Base-by-base conservation (phyloP, 2,888 invertebrate species). In the Neoaliturus tenellus region DNA sequence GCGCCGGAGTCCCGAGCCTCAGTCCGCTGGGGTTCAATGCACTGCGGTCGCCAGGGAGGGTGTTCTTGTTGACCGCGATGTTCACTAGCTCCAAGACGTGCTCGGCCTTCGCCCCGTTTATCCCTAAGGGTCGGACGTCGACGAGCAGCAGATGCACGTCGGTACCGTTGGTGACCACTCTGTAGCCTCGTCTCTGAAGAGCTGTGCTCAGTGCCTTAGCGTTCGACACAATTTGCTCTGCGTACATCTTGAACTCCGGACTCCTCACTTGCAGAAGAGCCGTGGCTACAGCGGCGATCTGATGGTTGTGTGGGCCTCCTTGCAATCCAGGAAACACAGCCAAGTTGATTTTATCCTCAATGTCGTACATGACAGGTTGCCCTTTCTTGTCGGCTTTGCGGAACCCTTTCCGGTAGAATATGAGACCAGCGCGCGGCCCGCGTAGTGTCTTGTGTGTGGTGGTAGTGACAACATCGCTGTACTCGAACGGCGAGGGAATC, bases 61-160 rank as follows among this genome's bases (percentile, higher is more conserved):
- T 99, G 90, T 99, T 99, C 91, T 99, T 99, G 90, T 99, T 99
- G 89, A 98, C 98, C 17, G 98, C 98, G 88, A 99, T 96, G 84
- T 95, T 94, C 87, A 97, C 94, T 86, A 97, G 94, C 90, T 99
- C 99, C 39, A 99, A 92, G 69, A 98, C 93, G 82, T 94, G 94
- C 90, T 99, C 99, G 0, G 96, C 98, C 85, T 96, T 94, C 14
- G 97, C 95, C 0, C 98, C 99, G 25, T 95, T 95, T 0, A 98
- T 91, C 0, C 96, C 95, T 0, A 91, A 93, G 25, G 92, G 91
- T 81, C 96, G 93, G 86, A 99, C 91, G 92, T 99, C 98, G 3
- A 99, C 94, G 83, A 99, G 91, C 6, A 97, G 91, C 87, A 99
- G 92, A 90, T 99, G 99, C 82, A 98, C 96, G 89, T 99, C 99